These are phyloP conservation scores for Pedicia rivosa DNA, from an alignment of 2,888 invertebrate species.

Conservation along the genomic window DNA sequence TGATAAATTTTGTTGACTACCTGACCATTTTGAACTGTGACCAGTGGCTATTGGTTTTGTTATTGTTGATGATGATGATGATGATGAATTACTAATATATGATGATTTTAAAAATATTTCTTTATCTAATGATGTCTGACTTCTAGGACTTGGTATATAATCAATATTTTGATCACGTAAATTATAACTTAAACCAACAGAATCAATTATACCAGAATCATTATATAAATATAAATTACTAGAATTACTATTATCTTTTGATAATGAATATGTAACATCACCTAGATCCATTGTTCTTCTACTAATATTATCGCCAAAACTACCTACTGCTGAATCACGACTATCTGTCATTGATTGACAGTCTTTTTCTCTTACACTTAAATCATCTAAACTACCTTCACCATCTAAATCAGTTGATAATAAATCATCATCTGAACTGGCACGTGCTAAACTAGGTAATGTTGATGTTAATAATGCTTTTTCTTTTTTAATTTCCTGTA, in stretches of 20 bases:
- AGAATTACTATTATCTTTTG: conserved; percentile 9
- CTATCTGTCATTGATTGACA: conserved; percentile 16
- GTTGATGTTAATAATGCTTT: conserved; percentile 65
- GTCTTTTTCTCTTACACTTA: conserved; percentile 17
- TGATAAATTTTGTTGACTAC: conserved; percentile 16
- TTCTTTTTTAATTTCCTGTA: conserved; percentile 67
- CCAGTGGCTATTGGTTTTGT: background rate
- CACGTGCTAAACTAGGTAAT: conserved; percentile 62
- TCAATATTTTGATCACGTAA: conserved; percentile 19
- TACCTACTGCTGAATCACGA: conserved; percentile 16
- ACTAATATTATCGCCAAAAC: conserved; percentile 12
- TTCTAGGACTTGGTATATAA: conserved; percentile 15
- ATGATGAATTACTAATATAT: too few species aligned
- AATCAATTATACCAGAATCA: conserved; percentile 13
- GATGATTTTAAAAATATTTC: conserved; percentile 11
- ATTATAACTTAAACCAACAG: conserved; percentile 17
- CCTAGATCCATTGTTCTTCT: background rate
- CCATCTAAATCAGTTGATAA: conserved; percentile 67
- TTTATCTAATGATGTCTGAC: conserved; percentile 11
- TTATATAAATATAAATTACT: conserved; percentile 12
- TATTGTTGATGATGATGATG: conserved; percentile 4
- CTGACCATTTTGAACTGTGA: conserved; percentile 13
- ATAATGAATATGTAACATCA: too few species aligned
- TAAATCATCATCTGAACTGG: conserved; percentile 79
- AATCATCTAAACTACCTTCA: conserved; percentile 47